Evolutionary conservation across 1,140 invertebrate genomes (phyloP), one percentile per base, ranked within the genome.

Genomic region (Drosophila seguyi): DNA sequence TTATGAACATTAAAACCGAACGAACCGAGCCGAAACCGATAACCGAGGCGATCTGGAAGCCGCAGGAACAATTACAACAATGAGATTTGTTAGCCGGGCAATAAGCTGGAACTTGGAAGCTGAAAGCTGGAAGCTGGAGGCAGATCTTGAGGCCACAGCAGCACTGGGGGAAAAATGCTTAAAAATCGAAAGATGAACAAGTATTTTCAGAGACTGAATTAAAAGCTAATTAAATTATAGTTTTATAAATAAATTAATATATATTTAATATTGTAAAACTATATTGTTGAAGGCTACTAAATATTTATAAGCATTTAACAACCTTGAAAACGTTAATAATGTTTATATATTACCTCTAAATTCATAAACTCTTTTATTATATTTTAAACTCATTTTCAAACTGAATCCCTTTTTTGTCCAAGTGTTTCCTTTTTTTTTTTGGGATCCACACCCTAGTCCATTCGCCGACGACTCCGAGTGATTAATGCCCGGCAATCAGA

Each of bases 401-500:
- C n/a, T n/a, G n/a, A n/a, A n/a, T n/a, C n/a, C n/a, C n/a, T n/a
- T n/a, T n/a, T 75, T 48, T 20, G 41, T 10, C 0, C 1, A 0
- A 75, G 72, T 76, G 74, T 22, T 41, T 0, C 7, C 10, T 27
- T 11, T 27, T 34, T 8, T n/a, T n/a, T 48, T 53, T 52, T 25
- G 47, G 41, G 68, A 50, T 67, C 48, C 72, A 66, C 73, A 25
- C 47, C 25, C 53, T 27, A 29, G 25, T 39, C 47, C 72, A 57
- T 42, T 47, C 42, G 27, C 39, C n/a, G n/a, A n/a, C 22, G 50
- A 42, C 48, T 41, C 27, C 13, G 39, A 25, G 50, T 78, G 75
- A 78, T 77, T 78, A 78, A 78, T 77, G 75, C 75, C 29, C 67
- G 68, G 85, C 80, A 90, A 84, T 88, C 85, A 78, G 85, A 65